Percentiles rank a stretch among this genome's conserved stretches.
phyloP scores from a whole-genome alignment of 1,140 invertebrate genomes.

The Anoplolepis gracilipes region DNA sequence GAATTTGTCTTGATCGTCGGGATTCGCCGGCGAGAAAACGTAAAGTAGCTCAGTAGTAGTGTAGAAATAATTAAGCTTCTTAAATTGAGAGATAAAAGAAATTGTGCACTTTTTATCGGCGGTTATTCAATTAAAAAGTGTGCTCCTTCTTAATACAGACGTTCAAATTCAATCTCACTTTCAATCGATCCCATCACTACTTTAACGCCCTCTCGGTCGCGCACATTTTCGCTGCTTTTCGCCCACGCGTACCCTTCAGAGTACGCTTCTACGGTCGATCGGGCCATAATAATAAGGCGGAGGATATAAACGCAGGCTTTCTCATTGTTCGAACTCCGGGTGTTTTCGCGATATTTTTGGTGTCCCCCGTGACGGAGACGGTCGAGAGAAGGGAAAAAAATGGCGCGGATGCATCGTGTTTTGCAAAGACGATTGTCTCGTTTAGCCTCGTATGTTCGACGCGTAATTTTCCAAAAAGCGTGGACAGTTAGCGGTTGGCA shows the following conservation, averaged over 20 bases:
- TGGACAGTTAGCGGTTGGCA: conserved; percentile 48
- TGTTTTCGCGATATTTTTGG: conserved; percentile 70
- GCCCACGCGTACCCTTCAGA: conserved; percentile 76
- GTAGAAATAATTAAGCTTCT: not conserved
- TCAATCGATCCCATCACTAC: conserved; percentile 37
- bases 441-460: conserved; percentile 50
- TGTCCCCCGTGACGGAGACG: conserved; percentile 4
- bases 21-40: not conserved
- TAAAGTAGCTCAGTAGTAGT: not conserved
- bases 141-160: not conserved
- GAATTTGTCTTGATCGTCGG: conserved; percentile 7
- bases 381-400: not conserved
- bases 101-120: not conserved
- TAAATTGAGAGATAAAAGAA: not conserved
- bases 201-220: conserved; percentile 30
- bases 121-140: not conserved
- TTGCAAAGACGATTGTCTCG: conserved; percentile 71
- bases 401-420: conserved; percentile 22
- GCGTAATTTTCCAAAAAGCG: conserved; percentile 69
- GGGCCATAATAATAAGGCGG: conserved; percentile 71
- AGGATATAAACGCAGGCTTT: conserved; percentile 52
- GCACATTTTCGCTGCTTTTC: conserved; percentile 55
- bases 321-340: conserved; percentile 67
- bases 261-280: conserved; percentile 69
- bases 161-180: conserved; percentile 2